phyloP scores from a whole-genome alignment of 2,113 vertebrate genomes.

The Phrynocephalus versicolor region DNA sequence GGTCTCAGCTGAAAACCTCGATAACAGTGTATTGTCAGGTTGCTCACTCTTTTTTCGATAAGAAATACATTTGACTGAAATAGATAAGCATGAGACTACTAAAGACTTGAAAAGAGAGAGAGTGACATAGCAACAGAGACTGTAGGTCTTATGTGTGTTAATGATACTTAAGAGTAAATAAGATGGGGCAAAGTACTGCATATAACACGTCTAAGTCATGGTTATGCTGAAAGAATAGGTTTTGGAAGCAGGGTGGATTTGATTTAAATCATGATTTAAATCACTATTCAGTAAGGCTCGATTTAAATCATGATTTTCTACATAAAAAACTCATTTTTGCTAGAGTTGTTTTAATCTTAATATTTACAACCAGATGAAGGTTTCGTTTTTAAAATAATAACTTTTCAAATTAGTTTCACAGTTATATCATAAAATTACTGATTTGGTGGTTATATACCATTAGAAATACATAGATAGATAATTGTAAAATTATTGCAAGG shows the following conservation, averaged over 20 bases:
- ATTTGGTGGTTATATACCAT: too few species aligned
- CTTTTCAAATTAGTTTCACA: too few species aligned
- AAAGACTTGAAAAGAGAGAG: slow-evolving; percentile 87
- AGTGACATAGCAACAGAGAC: slow-evolving; percentile 79
- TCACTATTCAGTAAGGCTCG: too few species aligned
- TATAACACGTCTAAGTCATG: slow-evolving; percentile 67
- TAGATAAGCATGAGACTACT: slow-evolving; percentile 93
- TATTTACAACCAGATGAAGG: too few species aligned
- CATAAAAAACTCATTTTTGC: too few species aligned
- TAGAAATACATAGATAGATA: too few species aligned
- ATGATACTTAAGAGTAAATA: slow-evolving; percentile 91
- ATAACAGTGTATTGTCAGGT: slow-evolving; percentile 97
- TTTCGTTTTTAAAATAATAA: too few species aligned
- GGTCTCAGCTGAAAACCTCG: slow-evolving; percentile 98
- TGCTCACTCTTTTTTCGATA: slow-evolving; percentile 82
- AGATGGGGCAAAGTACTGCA: slow-evolving; percentile 66
- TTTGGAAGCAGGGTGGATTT: slow-evolving; percentile 54
- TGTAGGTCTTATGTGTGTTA: slow-evolving; percentile 85
- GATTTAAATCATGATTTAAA: too few species aligned
- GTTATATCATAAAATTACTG: too few species aligned
- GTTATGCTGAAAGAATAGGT: slow-evolving; percentile 57
- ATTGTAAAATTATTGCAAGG: too few species aligned
- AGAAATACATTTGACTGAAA: slow-evolving; percentile 99
- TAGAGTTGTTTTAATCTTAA: too few species aligned
- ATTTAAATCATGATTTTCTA: too few species aligned